Conservation (phyloP, 2,888 invertebrate genomes). For the Drepana falcataria region DNA sequence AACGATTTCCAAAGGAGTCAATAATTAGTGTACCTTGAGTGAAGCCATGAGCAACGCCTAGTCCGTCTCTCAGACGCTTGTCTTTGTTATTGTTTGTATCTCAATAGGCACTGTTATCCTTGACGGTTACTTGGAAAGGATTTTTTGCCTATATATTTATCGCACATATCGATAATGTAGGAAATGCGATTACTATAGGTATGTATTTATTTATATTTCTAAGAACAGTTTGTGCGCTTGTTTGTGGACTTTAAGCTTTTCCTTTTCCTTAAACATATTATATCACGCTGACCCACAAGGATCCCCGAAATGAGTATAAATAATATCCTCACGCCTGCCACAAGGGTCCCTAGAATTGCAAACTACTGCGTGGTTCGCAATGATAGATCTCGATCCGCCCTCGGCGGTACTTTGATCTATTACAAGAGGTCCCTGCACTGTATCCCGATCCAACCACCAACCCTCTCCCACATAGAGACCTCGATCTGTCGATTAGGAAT, state of each 20-base stretch:
- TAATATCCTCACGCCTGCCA: no score
- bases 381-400: no score
- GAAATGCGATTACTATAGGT: background rate
- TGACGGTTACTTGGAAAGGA: conserved; percentile 16
- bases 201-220: background rate
- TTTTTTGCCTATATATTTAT: conserved; percentile 10
- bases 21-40: background rate
- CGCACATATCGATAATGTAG: conserved; percentile 5
- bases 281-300: no score
- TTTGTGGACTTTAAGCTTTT: background rate
- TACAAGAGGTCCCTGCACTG: no score
- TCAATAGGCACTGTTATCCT: conserved; percentile 7
- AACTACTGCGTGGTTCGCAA: no score
- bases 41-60: background rate
- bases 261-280: background rate
- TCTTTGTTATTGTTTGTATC: background rate
- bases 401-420: no score
- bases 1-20: background rate
- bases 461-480: no score
- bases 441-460: no score
- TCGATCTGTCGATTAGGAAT: no score
- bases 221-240: background rate
- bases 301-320: no score
- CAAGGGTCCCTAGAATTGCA: no score
- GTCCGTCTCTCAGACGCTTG: background rate